Conservation (phyloP, 2,888 invertebrate genomes). For the Drosophila setosimentum region DNA sequence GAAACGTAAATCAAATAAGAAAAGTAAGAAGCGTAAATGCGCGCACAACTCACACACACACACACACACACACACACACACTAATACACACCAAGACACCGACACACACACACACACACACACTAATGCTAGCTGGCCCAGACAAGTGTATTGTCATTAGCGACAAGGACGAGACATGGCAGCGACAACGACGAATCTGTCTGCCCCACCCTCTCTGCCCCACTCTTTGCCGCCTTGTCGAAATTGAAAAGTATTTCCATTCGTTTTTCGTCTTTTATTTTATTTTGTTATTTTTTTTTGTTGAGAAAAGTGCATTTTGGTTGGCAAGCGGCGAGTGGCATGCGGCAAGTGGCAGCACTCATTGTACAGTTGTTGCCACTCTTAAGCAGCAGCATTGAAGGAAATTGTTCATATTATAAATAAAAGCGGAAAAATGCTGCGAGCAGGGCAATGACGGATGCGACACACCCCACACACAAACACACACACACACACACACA, state of each 20-base stretch:
- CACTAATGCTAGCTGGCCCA: constrained; percentile 14
- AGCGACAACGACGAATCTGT: constrained; percentile 51
- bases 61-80: constrained; percentile 20
- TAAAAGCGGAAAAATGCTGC: constrained; percentile 77
- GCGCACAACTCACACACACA: constrained; percentile 46
- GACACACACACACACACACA: constrained; percentile 1
- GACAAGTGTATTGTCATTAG: constrained; percentile 75
- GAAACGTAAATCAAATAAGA: constrained; percentile 83
- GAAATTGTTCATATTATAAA: constrained; percentile 81
- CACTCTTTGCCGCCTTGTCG: constrained; percentile 9
- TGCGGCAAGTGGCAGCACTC: constrained; percentile 68
- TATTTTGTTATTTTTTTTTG: background rate
- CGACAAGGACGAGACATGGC: constrained; percentile 67
- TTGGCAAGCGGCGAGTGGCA: constrained; percentile 50
- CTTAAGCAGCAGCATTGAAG: constrained; percentile 53
- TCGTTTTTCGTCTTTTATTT: background rate
- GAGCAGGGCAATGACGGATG: constrained; percentile 77
- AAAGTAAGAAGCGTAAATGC: constrained; percentile 79
- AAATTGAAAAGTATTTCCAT: constrained; percentile 75
- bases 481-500: constrained; percentile 34
- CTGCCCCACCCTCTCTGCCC: background rate
- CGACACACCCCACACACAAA: constrained; percentile 59
- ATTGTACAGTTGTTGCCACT: constrained; percentile 45
- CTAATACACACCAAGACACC: constrained; percentile 31
- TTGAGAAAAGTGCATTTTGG: constrained; percentile 70